phyloP scores from a whole-genome alignment of 2,888 invertebrate genomes.

The Epinotia bilunana region DNA sequence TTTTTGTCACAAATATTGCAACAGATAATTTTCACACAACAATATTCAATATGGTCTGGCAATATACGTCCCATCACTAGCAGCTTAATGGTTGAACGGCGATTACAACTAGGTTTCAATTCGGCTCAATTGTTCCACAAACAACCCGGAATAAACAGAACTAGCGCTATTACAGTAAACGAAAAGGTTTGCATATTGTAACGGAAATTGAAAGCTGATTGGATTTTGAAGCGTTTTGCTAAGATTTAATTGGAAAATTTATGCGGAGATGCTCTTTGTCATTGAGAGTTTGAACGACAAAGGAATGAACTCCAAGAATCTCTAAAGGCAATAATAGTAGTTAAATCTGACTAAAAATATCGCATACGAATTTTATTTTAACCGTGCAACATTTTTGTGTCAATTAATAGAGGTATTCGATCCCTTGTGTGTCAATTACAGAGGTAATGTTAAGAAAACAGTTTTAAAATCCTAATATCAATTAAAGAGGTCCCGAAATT shows the following conservation, averaged over 20 bases:
- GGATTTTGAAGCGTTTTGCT: not conserved
- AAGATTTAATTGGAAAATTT: not conserved
- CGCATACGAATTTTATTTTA: no score
- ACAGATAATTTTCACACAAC: not conserved
- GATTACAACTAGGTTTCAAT: constrained; percentile 44
- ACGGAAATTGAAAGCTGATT: constrained; percentile 7
- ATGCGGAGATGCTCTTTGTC: not conserved
- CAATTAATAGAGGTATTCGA: no score
- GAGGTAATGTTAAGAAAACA: no score
- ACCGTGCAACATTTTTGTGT: no score
- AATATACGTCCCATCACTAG: constrained; percentile 18
- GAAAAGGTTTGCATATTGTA: constrained; percentile 26
- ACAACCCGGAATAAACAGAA: constrained; percentile 23
- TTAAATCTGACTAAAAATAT: no score
- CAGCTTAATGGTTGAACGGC: constrained; percentile 21
- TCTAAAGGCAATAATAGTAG: no score
- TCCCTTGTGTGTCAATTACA: no score
- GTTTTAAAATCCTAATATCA: no score
- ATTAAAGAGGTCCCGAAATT: no score
- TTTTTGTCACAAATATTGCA: not conserved
- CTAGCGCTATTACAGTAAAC: constrained; percentile 27
- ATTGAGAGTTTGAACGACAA: no score
- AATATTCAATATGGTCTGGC: not conserved
- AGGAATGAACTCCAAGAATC: no score
- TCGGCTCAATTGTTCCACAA: constrained; percentile 38